Evolutionary conservation across 2,113 vertebrate species (phyloP), one percentile per base, ranked within the genome.

Genomic region (Thamnaconus septentrionalis): DNA sequence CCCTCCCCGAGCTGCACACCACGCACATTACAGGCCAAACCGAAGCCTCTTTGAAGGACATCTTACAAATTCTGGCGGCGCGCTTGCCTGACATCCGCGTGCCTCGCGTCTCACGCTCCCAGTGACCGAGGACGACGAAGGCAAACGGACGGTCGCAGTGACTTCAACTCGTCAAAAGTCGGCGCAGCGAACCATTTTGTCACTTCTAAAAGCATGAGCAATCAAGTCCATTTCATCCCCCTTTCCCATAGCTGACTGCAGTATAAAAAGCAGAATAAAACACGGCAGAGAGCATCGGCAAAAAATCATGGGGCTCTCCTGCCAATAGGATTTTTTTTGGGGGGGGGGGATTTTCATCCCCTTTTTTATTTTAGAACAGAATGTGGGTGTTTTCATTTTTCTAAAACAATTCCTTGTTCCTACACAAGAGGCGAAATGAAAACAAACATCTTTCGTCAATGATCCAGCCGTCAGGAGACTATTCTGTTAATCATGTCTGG

Each of bases 181-280:
- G 18, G 73, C 52, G 61, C 5, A 31, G 11, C 44, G 67, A 75
- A 59, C 71, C 61, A 57, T 80, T 88, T 71, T 60, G 69, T 77
- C 53, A 53, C 46, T 59, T 67, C 62, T 55, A 63, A 76, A 73
- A 79, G 59, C 62, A 64, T 47, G 59, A 58, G 65, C 66, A 81
- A 67, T 80, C 72, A 71, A 83, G 79, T 80, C 75, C 77, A 82
- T 81, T 83, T 71, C 64, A 41, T 62, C 12, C 53, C 58, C 44
- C 61, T 75, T 74, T 64, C 64, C 69, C 53, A 59, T 50, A 60
- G 51, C 64, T 75, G 65, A 70, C 69, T 43, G 44, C 66, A 71
- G 74, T 63, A 75, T 74, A 78, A 78, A 80, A 57, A 12, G 71
- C 52, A 51, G 55, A 71, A 82, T 65, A 71, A 85, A 85, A 80